Percentiles rank a stretch among this genome's conserved stretches.
Evolutionary conservation across 2,113 vertebrate species (phyloP).

Genomic region (Catharus minimus): DNA sequence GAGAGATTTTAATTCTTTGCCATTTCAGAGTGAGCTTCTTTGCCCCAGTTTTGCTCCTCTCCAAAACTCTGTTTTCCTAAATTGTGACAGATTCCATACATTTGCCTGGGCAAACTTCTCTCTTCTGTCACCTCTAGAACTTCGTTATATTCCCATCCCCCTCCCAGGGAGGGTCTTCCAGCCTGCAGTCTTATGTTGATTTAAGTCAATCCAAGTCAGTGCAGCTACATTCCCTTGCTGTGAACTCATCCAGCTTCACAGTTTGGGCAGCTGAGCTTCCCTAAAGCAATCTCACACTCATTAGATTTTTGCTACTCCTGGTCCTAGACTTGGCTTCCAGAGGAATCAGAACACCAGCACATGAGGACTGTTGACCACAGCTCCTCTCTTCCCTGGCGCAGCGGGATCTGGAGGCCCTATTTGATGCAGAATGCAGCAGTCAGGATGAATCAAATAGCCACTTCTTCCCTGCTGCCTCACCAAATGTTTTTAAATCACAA

Average conservation of each 20-base stretch:
- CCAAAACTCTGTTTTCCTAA: background rate
- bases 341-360: background rate
- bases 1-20: background rate
- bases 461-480: background rate
- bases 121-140: background rate
- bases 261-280: background rate
- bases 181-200: background rate
- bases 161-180: background rate
- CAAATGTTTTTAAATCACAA: background rate
- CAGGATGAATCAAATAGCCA: background rate
- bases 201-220: background rate
- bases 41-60: background rate
- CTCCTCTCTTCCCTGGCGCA: background rate
- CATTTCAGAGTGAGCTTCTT: background rate
- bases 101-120: background rate
- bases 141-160: background rate
- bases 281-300: background rate
- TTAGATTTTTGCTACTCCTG: background rate
- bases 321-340: background rate
- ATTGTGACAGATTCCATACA: background rate
- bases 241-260: background rate
- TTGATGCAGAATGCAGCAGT: background rate
- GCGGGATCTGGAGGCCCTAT: background rate
- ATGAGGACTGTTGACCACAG: fast-evolving
- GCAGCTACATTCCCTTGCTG: background rate